Evolutionary conservation across 2,113 vertebrate genomes (phyloP), one percentile per base, ranked within the genome.

Genomic region (Rallus limicola): DNA sequence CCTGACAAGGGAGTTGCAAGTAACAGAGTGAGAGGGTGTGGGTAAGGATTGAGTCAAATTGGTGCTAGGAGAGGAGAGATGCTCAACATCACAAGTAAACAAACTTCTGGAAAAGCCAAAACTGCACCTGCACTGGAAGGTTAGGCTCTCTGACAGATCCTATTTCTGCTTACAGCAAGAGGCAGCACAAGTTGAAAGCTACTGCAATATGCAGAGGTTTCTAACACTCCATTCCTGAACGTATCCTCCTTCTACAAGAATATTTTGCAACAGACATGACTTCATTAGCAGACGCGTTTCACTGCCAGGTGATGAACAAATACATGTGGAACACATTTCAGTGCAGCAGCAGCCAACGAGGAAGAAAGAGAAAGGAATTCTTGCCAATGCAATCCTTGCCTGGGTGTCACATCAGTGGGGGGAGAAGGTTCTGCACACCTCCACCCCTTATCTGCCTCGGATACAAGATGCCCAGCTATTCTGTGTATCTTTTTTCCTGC

Each of bases 51-150:
- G 70, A 91, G 11, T 67, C 75, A 67, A 71, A 72, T 21, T 2
- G 7, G 50, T 29, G 50, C 40, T 53, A 53, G 48, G 78, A 80
- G 56, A 40, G n/a, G 31, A 82, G 44, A 88, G 24, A 64, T 28
- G 58, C 72, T 96, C 1, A 0, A 88, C 53, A 71, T 48, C n/a
- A 84, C 46, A 68, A 78, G 46, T 36, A 48, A 88, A 75, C 17
- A 68, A 26, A 13, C 56, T 75, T 83, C 82, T n/a, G 59, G 62
- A 88, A 90, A 40, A 75, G 69, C 46, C 62, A 58, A 46, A 93
- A 55, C 33, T 62, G n/a, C 16, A 21, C 9, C 29, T 31, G 3
- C 1, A 0, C 8, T 59, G 68, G 33, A 83, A 76, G 65, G 52
- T 58, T 21, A 33, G n/a, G 33, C 38, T 56, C 36, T 56, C 42